Evolutionary conservation across 2,888 invertebrate species (phyloP), one percentile per base, ranked within the genome.

Genomic region (Physocephala rufipes): DNA sequence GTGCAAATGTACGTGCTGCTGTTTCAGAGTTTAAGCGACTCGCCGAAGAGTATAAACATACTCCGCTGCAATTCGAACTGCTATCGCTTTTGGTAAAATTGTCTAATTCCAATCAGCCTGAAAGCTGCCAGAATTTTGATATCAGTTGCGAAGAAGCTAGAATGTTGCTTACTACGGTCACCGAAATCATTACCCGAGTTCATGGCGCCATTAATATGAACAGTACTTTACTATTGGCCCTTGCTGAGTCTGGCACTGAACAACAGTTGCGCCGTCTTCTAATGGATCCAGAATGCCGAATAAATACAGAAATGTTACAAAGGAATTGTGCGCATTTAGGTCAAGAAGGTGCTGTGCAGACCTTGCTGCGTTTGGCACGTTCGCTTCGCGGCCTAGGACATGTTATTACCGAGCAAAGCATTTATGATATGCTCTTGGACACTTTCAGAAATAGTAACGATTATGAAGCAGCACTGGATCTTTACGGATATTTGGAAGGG

Each of bases 51-150:
- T 89, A 90, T 79, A 88, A 87, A 67, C 89, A 88, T 75, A 90
- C 91, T 0, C 92, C 92, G 0, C 80, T 91, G 13, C 90, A 91
- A 78, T 89, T 91, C 75, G 91, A 91, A 82, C 74, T 93, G 0
- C 79, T 91, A 3, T 82, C 82, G n/a, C 78, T 82, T 66, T 73
- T 88, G 51, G 80, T 87, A 51, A 82, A 83, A 55, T 63, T 85
- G 1, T 79, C 81, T 69, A 86, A 86, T 67, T 53, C 51, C 2
- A 51, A 36, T n/a, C 12, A 53, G 21, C 65, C 71, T 16, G 70
- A 76, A 15, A 72, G 78, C 2, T 28, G 76, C 12, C 73, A 76
- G 3, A 77, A 78, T 13, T 82, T 75, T 45, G 74, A 78, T 1
- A 67, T 79, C 1, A 77, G 71, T 0, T 70, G 76, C 1, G 77